A percentile compares a stretch with the other conserved stretches of the same genome.
Evolutionary conservation across 2,888 invertebrate genomes (phyloP).

Genomic region (Argyresthia goedartella): DNA sequence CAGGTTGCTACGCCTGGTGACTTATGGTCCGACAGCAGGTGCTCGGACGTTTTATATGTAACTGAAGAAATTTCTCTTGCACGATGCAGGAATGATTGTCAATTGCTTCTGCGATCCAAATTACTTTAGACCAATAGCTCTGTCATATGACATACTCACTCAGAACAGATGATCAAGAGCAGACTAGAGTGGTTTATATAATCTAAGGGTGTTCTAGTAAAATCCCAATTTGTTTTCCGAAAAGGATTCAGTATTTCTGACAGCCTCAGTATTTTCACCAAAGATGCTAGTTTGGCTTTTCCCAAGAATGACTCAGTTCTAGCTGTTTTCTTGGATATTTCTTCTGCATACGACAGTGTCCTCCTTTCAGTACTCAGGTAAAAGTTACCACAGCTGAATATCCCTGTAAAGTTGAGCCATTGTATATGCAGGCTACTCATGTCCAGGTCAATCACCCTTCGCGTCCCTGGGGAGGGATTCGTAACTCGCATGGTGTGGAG

Average conservation of each 20-base stretch:
- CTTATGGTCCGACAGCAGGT: too few relatives aligned
- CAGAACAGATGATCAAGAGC: conserved; percentile 14
- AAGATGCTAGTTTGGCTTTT: conserved; percentile 15
- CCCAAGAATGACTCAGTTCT: too few relatives aligned
- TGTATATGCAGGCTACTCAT: conserved; percentile 10
- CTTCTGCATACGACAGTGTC: conserved; percentile 19
- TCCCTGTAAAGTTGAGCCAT: too few relatives aligned
- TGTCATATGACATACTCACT: too few relatives aligned
- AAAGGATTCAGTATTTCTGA: conserved; percentile 18
- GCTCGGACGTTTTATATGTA: too few relatives aligned
- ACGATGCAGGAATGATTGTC: conserved; percentile 15
- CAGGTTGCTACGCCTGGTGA: too few relatives aligned
- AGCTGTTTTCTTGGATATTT: conserved; percentile 20
- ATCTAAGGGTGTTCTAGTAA: conserved; percentile 15
- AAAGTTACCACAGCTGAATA: conserved; percentile 14
- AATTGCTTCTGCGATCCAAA: conserved; percentile 12
- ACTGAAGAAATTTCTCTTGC: too few relatives aligned
- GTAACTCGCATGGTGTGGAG: conserved; percentile 12
- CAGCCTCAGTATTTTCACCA: conserved; percentile 16
- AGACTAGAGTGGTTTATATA: conserved; percentile 15
- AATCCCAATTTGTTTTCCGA: conserved; percentile 17
- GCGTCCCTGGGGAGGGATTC: background rate
- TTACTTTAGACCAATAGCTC: conserved; percentile 15
- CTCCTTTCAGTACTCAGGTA: conserved; percentile 13
- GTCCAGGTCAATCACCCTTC: conserved; percentile 6